These are phyloP conservation scores for Drosophila cognata DNA, from an alignment of 2,888 invertebrate species.

Conservation along the genomic window DNA sequence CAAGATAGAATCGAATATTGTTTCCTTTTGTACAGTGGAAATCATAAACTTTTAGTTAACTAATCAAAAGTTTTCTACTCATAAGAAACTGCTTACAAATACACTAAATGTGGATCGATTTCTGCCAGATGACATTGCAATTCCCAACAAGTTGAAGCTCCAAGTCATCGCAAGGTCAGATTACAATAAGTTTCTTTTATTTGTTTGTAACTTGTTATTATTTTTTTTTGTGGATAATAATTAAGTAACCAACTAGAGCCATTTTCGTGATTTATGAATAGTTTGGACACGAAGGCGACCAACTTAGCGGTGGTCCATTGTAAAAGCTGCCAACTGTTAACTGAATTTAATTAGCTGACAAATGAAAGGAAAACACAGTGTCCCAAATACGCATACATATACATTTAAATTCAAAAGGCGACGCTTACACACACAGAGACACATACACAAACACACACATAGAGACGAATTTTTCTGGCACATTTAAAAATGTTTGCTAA, in stretches of 20 bases:
- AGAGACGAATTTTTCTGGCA: slow-evolving; percentile 4
- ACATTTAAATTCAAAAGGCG: slow-evolving; percentile 7
- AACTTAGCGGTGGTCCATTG: background rate
- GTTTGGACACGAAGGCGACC: background rate
- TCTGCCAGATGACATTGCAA: background rate
- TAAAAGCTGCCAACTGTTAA: slow-evolving; percentile 23
- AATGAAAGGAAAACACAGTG: slow-evolving; percentile 60
- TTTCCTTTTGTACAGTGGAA: too few species aligned
- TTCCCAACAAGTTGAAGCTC: background rate
- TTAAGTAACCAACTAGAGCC: background rate
- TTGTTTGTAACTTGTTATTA: background rate
- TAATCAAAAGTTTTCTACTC: background rate
- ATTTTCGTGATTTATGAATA: background rate
- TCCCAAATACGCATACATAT: slow-evolving; percentile 7
- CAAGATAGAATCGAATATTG: too few species aligned
- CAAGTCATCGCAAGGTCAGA: background rate
- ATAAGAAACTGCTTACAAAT: background rate
- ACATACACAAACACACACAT: background rate
- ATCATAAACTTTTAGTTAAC: too few species aligned
- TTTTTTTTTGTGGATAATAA: background rate
- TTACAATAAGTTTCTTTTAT: background rate
- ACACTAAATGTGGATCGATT: background rate
- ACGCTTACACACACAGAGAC: slow-evolving; percentile 8
- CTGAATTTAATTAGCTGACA: slow-evolving; percentile 47
- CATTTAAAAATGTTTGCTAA: slow-evolving; percentile 23